Conservation (phyloP, 2,797 vertebrate genomes). For the Poeciliopsis gracilis region DNA sequence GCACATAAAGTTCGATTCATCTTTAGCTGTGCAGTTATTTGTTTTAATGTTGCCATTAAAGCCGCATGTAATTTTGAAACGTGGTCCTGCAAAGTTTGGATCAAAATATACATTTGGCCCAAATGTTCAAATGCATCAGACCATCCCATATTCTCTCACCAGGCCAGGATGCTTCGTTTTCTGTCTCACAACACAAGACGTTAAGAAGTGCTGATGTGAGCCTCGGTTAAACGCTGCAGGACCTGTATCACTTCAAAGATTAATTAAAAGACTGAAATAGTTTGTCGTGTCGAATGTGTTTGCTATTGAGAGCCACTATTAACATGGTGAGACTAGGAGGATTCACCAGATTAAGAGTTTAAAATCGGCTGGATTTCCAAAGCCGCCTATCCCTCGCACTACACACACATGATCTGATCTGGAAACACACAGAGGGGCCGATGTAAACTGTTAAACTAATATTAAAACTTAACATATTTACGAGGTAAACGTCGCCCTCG, state of each 20-base stretch:
- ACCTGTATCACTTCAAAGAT: neutral
- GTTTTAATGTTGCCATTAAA: neutral
- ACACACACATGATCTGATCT: too few relatives aligned
- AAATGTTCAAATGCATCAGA: neutral
- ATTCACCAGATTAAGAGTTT: neutral
- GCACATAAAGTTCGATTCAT: neutral
- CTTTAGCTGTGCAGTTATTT: neutral
- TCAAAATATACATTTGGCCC: neutral
- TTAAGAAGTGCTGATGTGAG: neutral
- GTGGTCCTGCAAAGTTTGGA: too few relatives aligned
- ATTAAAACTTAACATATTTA: neutral
- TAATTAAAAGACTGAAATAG: neutral
- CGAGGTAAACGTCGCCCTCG: neutral
- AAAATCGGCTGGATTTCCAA: too few relatives aligned
- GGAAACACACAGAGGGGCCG: too few relatives aligned
- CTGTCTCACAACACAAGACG: too few relatives aligned
- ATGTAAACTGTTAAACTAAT: neutral
- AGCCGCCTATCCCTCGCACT: too few relatives aligned
- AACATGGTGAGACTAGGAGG: neutral
- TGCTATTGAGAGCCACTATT: neutral
- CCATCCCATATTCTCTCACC: neutral
- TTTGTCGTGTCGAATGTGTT: neutral
- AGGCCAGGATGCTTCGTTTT: neutral
- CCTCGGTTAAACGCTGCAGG: neutral
- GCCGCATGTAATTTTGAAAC: too few relatives aligned